phyloP scores from a whole-genome alignment of 2,113 vertebrate genomes.

The Coptodon rendalli region DNA sequence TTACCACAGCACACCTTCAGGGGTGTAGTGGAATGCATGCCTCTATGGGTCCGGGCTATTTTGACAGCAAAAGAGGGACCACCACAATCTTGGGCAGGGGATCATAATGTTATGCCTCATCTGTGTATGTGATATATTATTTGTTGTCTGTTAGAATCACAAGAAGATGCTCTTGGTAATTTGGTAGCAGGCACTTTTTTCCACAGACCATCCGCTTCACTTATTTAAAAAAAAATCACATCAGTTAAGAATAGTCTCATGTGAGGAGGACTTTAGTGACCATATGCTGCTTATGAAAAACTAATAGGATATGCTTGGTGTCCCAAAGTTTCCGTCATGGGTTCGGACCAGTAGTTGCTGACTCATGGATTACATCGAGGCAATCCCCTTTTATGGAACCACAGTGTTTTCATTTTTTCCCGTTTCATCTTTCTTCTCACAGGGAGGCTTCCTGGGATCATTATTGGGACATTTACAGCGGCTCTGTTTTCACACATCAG shows the following conservation, averaged over 20 bases:
- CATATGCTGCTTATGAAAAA: not conserved
- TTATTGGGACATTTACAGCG: constrained; percentile 12
- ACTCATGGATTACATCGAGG: constrained; percentile 3
- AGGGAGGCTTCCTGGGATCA: not conserved
- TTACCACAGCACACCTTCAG: not conserved
- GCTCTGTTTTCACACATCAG: constrained; percentile 13
- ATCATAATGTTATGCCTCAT: not conserved
- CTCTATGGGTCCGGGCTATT: rapidly evolving
- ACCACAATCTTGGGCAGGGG: not conserved
- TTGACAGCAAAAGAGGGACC: not conserved
- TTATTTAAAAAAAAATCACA: not conserved
- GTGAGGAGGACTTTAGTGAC: not conserved
- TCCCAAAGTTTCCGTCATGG: not conserved
- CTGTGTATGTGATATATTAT: not conserved
- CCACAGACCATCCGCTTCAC: not conserved
- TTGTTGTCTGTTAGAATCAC: not conserved
- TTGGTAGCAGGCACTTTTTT: not conserved
- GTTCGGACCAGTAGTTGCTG: not conserved
- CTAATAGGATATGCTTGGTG: not conserved
- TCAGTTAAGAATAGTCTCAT: not conserved
- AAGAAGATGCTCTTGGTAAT: not conserved
- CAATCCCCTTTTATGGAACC: not conserved
- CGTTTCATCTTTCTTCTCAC: not conserved
- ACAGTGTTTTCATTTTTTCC: not conserved
- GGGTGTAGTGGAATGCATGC: not conserved